phyloP scores from a whole-genome alignment of 2,797 vertebrate species.

The Pogoniulus pusillus region DNA sequence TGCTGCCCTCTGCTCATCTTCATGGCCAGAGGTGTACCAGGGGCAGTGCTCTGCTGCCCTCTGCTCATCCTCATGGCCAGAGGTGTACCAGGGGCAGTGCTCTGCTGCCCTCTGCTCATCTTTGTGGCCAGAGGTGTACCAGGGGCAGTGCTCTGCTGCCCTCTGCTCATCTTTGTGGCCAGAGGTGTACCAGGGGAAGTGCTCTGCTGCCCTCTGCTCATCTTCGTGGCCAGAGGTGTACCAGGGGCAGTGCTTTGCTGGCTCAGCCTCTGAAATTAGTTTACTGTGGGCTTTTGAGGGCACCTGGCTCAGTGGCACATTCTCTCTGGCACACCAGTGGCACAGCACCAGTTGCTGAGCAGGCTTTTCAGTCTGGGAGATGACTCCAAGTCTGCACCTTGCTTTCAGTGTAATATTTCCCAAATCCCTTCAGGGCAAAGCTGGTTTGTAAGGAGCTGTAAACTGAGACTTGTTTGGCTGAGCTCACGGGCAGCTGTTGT shows the following conservation, averaged over 20 bases:
- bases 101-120: no score
- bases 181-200: no score
- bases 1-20: no score
- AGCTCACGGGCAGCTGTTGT: slow-evolving; percentile 40
- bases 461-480: neutral
- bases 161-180: no score
- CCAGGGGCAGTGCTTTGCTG: neutral
- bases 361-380: neutral
- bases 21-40: no score
- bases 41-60: no score
- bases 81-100: no score
- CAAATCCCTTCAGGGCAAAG: neutral
- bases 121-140: no score
- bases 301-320: neutral
- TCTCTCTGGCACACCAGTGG: neutral
- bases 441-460: neutral
- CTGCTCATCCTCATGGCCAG: no score
- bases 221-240: no score
- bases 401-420: neutral
- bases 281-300: neutral
- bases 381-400: neutral
- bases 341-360: neutral
- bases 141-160: no score
- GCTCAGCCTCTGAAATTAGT: neutral
- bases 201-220: no score